phyloP scores from a whole-genome alignment of 2,888 invertebrate genomes.

The Sceliomorpha sp. region DNA sequence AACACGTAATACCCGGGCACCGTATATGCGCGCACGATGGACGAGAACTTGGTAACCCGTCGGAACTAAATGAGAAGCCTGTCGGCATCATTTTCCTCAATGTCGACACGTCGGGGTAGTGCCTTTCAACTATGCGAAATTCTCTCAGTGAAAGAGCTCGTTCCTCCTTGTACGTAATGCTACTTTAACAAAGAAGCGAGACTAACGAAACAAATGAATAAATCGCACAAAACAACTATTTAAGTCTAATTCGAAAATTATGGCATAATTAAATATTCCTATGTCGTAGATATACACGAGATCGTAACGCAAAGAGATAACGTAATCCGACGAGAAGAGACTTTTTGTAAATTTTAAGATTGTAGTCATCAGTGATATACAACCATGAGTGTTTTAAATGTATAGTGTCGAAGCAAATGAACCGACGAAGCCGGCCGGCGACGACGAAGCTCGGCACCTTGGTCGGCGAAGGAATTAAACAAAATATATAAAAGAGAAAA shows the following conservation, averaged over 20 bases:
- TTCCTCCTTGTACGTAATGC: constrained; percentile 36
- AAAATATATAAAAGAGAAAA: constrained; percentile 29
- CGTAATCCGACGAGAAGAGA: constrained; percentile 21
- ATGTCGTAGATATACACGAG: constrained; percentile 37
- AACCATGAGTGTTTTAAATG: constrained; percentile 74
- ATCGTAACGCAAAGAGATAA: constrained; percentile 16
- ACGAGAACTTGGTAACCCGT: too few species aligned
- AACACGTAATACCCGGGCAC: too few species aligned
- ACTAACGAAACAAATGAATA: constrained; percentile 38
- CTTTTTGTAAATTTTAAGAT: constrained; percentile 62
- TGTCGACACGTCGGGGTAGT: too few species aligned
- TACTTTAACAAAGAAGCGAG: constrained; percentile 26
- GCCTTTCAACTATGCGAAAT: too few species aligned
- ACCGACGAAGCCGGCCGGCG: constrained; percentile 9
- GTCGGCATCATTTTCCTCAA: too few species aligned
- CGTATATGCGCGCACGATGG: too few species aligned
- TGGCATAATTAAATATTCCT: constrained; percentile 46
- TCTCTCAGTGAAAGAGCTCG: constrained; percentile 30
- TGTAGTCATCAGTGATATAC: constrained; percentile 52
- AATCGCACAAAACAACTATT: constrained; percentile 57
- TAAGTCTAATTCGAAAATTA: constrained; percentile 45
- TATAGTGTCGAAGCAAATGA: constrained; percentile 53
- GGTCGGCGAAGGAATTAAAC: constrained; percentile 35
- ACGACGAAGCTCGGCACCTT: constrained; percentile 53
- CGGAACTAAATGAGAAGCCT: too few species aligned